Base-by-base conservation (phyloP, 2,113 vertebrate species). In the Pedionomus torquatus region DNA sequence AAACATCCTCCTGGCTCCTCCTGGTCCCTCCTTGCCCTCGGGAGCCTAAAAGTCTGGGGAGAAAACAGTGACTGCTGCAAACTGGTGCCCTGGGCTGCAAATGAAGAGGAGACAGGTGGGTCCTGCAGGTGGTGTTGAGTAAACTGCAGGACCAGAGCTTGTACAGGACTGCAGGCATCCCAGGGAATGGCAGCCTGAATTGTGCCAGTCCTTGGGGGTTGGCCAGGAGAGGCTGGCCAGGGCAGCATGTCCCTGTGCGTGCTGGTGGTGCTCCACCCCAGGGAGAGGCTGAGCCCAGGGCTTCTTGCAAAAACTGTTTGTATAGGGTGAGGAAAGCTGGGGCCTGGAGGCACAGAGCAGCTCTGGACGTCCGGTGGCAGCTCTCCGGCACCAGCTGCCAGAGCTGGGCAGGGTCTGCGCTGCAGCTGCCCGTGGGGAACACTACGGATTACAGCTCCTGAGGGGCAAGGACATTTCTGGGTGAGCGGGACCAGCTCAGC, bases 241-340 rank as follows among this genome's bases (percentile, higher is more conserved):
- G 69, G 60, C 69, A 79, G 9, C 1, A 0, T 16, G 61, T 87
- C 82, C 82, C 66, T 37, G 23, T 39, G 79, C 0, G 0, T 57
- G 55, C 84, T 74, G 65, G 12, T 72, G 89, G 20, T n/a, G 31
- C 68, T 64, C 48, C 74, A 87, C 58, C 55, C 66, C 33, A 3
- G 91, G 52, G 71, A 93, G 87, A 86, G 75, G 74, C 74, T 81
- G 55, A 64, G 60, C 80, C 68, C 74, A 21, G 66, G 66, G 80
- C 37, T 60, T n/a, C 83, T 95, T 88, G 93, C 70, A 87, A 78
- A 92, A 94, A 66, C 9, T 81, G 46, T 84, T 96, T 88, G 83
- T 4, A 10, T 6, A 25, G 66, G 78, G 61, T 18, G 37, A 88
- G 65, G 88, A 94, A 72, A 90, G 61, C 39, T 0, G 0, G 24